Base-by-base conservation (phyloP, 2,113 vertebrate species). In the Charina bottae region DNA sequence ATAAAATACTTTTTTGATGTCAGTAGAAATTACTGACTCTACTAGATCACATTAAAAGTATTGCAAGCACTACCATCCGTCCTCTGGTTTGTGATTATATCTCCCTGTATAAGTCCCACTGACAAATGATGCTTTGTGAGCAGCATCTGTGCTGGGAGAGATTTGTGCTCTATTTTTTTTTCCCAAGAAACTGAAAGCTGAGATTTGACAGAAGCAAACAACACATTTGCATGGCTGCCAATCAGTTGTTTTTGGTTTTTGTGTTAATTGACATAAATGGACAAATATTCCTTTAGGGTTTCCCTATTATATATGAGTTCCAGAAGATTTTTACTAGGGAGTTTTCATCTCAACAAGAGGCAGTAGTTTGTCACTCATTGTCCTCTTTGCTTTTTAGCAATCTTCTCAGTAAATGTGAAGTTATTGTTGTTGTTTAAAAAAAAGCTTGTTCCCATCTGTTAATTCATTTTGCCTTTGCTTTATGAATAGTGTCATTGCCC, bases 101-200 rank as follows among this genome's bases (percentile, higher is more conserved):
- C 83, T 90, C 85, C 64, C 83, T 87, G 21, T 83, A 42, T 54
- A 83, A 90, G 64, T 54, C 33, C 68, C 23, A 37, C 58, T 92
- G 56, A 92, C 64, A 93, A 87, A 93, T 83, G 85, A 93, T 90
- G 89, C 55, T 93, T 93, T 89, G 89, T 13, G 59, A 58, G 33
- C 56, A 60, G 37, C 85, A 90, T 90, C 85, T 90, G 64, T 88
- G 89, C 85, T 54, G 56, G 64, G 64, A 87, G 12, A 87, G 62
- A 90, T 90, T 92, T 87, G 12, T 78, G 85, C 54, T 28, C 37
- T 87, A 54, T 9, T 59, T 87, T 54, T 83, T 55, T n/a, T 59
- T 54, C n/a, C 62, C 89, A 87, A 85, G 85, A 87, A 90, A 72
- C 6, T 60, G 28, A 90, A 92, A 90, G 46, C 42, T 54, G 56